Evolutionary conservation across 2,113 vertebrate genomes (phyloP).

Genomic region (Neolamprologus variostigma): DNA sequence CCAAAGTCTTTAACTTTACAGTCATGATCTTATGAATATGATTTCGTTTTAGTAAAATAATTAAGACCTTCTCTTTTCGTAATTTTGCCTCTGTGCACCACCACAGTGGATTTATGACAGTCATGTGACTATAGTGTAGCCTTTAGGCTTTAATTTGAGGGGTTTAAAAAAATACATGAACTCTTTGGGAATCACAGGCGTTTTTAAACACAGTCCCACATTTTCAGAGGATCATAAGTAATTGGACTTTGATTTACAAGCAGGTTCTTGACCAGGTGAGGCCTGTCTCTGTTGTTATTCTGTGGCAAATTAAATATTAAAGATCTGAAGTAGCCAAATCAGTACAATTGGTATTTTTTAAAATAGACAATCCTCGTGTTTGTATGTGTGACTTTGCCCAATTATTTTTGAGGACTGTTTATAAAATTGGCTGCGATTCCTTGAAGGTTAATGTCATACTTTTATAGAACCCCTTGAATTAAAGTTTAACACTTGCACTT

Average conservation of each 20-base stretch:
- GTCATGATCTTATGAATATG: neutral
- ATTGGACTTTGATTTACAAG: neutral
- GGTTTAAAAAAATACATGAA: neutral
- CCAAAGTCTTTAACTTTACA: neutral
- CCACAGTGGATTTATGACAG: neutral
- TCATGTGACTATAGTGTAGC: neutral
- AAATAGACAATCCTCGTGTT: neutral
- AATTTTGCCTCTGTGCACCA: neutral
- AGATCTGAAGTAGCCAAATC: neutral
- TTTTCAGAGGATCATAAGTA: neutral
- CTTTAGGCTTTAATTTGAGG: neutral
- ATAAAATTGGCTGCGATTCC: neutral
- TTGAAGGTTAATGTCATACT: neutral
- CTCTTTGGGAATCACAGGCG: neutral
- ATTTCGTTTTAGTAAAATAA: neutral
- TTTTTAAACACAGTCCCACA: neutral
- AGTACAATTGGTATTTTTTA: neutral
- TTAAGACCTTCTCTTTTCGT: neutral
- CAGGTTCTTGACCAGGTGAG: neutral
- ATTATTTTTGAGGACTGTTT: neutral
- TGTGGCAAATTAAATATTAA: neutral
- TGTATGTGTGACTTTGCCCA: neutral
- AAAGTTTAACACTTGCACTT: neutral
- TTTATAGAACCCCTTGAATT: neutral
- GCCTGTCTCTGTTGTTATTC: neutral